These are phyloP conservation scores for Meandrusa payeni DNA, from an alignment of 2,888 invertebrate genomes.

Conservation along the genomic window DNA sequence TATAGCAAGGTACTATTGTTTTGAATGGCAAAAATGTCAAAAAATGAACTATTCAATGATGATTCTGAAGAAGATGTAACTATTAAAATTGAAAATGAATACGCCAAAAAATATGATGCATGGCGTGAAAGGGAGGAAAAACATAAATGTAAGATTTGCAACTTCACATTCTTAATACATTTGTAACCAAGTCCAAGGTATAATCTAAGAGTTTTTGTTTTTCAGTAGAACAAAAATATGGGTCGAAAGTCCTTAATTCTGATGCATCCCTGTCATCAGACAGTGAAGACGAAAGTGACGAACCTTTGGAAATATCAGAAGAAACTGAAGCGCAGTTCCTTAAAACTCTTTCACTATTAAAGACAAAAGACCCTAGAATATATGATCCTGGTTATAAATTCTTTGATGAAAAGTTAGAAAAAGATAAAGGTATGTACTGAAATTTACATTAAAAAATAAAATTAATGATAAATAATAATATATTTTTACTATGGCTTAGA, in stretches of 20 bases:
- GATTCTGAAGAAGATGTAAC: slow-evolving; percentile 78
- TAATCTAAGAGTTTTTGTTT: too few relatives aligned
- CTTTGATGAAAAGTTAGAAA: slow-evolving; percentile 80
- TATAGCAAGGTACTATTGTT: too few relatives aligned
- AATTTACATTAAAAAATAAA: background rate
- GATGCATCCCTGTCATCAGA: slow-evolving; percentile 73
- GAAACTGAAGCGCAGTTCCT: slow-evolving; percentile 92
- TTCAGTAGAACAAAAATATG: slow-evolving; percentile 88
- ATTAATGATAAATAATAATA: background rate
- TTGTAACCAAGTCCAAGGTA: too few relatives aligned
- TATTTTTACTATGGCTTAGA: too few relatives aligned
- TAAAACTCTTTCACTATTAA: slow-evolving; percentile 91
- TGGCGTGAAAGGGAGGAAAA: slow-evolving; percentile 94
- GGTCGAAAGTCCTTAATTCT: slow-evolving; percentile 72
- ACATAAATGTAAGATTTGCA: slow-evolving; percentile 84
- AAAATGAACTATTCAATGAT: slow-evolving; percentile 73
- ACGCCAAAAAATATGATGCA: slow-evolving; percentile 90
- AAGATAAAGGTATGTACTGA: slow-evolving; percentile 49
- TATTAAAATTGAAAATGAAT: slow-evolving; percentile 87
- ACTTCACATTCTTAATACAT: too few relatives aligned
- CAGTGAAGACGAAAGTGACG: slow-evolving; percentile 84
- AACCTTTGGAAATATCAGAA: slow-evolving; percentile 78
- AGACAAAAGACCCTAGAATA: slow-evolving; percentile 93
- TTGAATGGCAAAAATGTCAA: slow-evolving; percentile 31
- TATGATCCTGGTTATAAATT: slow-evolving; percentile 89